A percentile compares a stretch with the other conserved stretches of the same genome.
Conservation (phyloP, 1,140 invertebrate genomes). For the Leptinotarsa texana region DNA sequence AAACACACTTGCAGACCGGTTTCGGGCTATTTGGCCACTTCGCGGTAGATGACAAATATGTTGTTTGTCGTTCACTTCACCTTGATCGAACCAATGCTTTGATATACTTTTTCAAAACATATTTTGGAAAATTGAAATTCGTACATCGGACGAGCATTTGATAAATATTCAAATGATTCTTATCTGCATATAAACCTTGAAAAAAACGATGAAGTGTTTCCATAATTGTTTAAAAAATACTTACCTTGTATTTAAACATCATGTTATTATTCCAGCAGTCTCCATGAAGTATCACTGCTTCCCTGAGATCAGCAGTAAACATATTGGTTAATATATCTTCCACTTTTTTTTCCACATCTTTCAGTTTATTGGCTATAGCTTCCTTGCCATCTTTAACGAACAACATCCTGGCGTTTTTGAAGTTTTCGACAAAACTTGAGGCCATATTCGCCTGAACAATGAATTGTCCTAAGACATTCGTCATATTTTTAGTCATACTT, state of each 20-base stretch:
- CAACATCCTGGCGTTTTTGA: conserved; percentile 27
- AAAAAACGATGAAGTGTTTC: too few species aligned
- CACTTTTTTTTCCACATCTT: conserved; percentile 28
- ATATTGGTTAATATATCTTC: conserved; percentile 30
- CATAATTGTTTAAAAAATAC: conserved; percentile 11
- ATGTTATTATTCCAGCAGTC: conserved; percentile 64
- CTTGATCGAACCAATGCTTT: too few species aligned
- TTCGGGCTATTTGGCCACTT: too few species aligned
- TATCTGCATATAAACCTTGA: too few species aligned
- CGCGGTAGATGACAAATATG: too few species aligned
- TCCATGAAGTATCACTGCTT: conserved; percentile 58
- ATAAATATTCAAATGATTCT: too few species aligned
- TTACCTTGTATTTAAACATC: conserved; percentile 59
- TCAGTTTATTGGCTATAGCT: conserved; percentile 29
- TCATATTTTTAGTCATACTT: conserved; percentile 41
- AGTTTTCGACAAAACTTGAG: conserved; percentile 5
- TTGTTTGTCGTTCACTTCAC: too few species aligned
- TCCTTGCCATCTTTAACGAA: conserved; percentile 20
- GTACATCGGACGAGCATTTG: too few species aligned
- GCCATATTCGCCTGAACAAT: conserved; percentile 29
- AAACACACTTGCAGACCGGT: too few species aligned
- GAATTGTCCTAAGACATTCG: conserved; percentile 43
- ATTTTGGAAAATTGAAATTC: too few species aligned
- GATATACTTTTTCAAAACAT: too few species aligned
- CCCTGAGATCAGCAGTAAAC: conserved; percentile 19